Base-by-base conservation (phyloP, 2,113 vertebrate species). In the Eulacestoma nigropectus region DNA sequence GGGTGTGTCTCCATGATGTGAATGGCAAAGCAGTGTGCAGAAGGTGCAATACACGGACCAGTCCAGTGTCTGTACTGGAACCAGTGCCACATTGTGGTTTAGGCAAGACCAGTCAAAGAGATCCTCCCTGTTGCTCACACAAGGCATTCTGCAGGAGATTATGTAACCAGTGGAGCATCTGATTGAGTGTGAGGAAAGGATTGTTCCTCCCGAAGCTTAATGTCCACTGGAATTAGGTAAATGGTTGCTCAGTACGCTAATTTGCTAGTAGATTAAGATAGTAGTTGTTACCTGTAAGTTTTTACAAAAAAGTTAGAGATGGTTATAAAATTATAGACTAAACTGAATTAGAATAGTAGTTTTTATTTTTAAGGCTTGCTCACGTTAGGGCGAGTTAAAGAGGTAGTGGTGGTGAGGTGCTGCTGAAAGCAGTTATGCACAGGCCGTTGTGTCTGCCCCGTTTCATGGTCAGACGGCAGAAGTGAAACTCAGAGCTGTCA, bases 401-500 rank as follows among this genome's bases (percentile, higher is more conserved):
- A 33, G 30, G 7, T 18, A 0, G 8, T 30, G 44, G 16, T 22
- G 41, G 47, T 46, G 76, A 53, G 69, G 30, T 41, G 56, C 65
- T 59, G 5, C 18, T 42, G 42, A 6, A 26, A 46, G 42, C 47
- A 10, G 16, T 9, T 30, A 0, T 1, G 65, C 23, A 0, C 53
- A n/a, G 62, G 29, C 26, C 55, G 33, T 30, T 13, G 39, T 68
- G 52, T 19, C 50, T 70, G 65, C 22, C 15, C 16, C 0, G 17
- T 57, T 53, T 33, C 1, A 0, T 1, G 42, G 20, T 37, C 25
- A 6, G 37, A 5, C 6, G 1, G 3, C 26, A 20, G 25, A 21
- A 32, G 49, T 25, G 26, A 21, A 1, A 11, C 32, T 13, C 14
- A 5, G 50, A 44, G 63, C 29, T 7, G 4, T 7, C 8, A 0